Base-by-base conservation (phyloP, 1,140 invertebrate genomes). In the Alviniconcha marisindica region DNA sequence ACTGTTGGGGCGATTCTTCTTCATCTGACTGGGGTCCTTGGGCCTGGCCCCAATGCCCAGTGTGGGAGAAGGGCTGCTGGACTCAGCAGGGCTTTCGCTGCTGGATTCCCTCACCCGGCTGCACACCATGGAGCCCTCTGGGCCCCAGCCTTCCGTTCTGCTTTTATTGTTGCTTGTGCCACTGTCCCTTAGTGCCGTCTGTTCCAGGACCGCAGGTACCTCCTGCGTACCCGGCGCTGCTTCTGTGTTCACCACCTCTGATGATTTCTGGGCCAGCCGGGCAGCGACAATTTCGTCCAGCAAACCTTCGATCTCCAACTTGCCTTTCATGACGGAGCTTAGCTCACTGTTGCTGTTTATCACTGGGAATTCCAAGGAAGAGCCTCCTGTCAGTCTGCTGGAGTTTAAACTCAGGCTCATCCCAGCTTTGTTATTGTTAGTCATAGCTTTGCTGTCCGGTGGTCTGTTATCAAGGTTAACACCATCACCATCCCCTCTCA, bases 1-100 rank as follows among this genome's bases (percentile, higher is more conserved):
- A 82, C 88, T 91, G 74, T 85, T 90, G 42, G 90, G 90, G 1
- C 90, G 85, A 51, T 83, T 83, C 73, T 81, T 84, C 80, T 86
- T 87, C 56, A 86, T 60, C 42, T 81, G 74, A 3, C 81, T 71
- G 38, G 84, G 85, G 33, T 90, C 89, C 77, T 90, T 90, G 15
- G 89, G 89, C 31, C 88, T 83, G 21, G 89, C 90, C 60, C 88
- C 88, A 33, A 87, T 54, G 21, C 86, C 86, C 21, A 83, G 60
- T 33, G 36, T 77, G 0, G 69, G 71, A 10, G 56, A 44, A 12
- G 73, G 73, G 66, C 31, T 71, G n/a, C 73, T 76, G 0, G 28
- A 51, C 42, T 28, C 24, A 14, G 73, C 73, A 15, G 73, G 73
- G 44, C 73, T 76, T 63, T 63, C 28, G 24, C 71, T 74, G 42